A percentile compares a stretch with the other conserved stretches of the same genome.
phyloP scores from a whole-genome alignment of 64 coral and sea anemone genomes.

The Acropora yongei region DNA sequence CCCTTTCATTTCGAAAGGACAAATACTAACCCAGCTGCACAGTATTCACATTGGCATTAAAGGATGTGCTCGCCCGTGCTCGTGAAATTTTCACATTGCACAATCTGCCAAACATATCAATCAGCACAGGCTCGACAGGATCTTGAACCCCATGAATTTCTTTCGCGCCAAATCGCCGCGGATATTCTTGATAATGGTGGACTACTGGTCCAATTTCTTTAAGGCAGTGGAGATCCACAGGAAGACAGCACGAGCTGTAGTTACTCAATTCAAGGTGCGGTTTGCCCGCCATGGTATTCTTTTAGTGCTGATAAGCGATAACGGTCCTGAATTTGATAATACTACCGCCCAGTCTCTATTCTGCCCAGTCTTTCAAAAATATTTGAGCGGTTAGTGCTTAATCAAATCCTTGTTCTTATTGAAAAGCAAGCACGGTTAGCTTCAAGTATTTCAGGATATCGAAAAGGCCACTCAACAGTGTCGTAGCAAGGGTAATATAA shows the following conservation, averaged over 20 bases:
- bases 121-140: slow-evolving; percentile 32
- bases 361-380: too few relatives aligned
- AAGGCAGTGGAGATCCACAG: slow-evolving; percentile 46
- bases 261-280: slow-evolving; percentile 33
- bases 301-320: slow-evolving; percentile 28
- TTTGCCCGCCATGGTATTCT: slow-evolving; percentile 46
- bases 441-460: too few relatives aligned
- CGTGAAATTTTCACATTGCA: slow-evolving; percentile 21
- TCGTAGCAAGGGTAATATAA: too few relatives aligned
- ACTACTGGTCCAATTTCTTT: slow-evolving; percentile 64
- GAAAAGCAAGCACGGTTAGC: too few relatives aligned
- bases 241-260: slow-evolving; percentile 35
- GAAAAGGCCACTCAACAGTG: too few relatives aligned
- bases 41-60: too few relatives aligned
- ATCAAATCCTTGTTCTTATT: too few relatives aligned
- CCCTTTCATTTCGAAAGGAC: too few relatives aligned
- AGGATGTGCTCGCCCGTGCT: background rate
- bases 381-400: too few relatives aligned
- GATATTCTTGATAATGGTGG: slow-evolving; percentile 55
- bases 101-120: slow-evolving; percentile 54
- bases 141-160: slow-evolving; percentile 26
- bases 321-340: slow-evolving; percentile 20
- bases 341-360: too few relatives aligned
- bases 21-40: too few relatives aligned
- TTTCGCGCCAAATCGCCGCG: slow-evolving; percentile 14